Conservation (phyloP, 2,797 vertebrate genomes). For the Loris lydekkerianus region DNA sequence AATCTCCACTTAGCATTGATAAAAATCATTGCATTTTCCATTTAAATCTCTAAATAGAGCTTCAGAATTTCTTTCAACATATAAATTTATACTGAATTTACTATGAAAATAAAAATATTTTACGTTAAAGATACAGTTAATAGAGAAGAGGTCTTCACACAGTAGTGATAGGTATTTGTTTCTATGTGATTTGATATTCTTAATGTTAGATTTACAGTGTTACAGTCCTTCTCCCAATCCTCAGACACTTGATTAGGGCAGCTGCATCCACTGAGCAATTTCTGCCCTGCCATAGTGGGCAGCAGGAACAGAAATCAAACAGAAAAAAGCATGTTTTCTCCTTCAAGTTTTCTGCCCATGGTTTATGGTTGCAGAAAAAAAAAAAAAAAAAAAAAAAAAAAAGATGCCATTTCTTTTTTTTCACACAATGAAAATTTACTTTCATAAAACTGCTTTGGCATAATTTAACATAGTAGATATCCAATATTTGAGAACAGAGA, state of each 20-base stretch:
- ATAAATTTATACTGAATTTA: neutral
- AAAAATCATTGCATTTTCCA: neutral
- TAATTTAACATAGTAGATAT: neutral
- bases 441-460: neutral
- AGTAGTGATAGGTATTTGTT: neutral
- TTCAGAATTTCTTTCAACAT: neutral
- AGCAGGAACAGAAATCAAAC: neutral
- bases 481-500: neutral
- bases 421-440: neutral
- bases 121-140: neutral
- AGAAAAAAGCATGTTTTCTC: neutral
- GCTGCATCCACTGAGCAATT: neutral
- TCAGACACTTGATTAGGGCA: neutral
- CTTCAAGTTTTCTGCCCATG: neutral
- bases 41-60: neutral
- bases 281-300: neutral
- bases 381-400: neutral
- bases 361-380: neutral
- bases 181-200: neutral
- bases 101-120: neutral
- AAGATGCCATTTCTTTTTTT: neutral
- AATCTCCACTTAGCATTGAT: neutral
- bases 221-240: neutral
- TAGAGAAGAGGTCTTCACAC: neutral
- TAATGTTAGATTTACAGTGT: neutral